These are phyloP conservation scores for Penaeus chinensis DNA, from an alignment of 1,140 invertebrate genomes.

Conservation along the genomic window DNA sequence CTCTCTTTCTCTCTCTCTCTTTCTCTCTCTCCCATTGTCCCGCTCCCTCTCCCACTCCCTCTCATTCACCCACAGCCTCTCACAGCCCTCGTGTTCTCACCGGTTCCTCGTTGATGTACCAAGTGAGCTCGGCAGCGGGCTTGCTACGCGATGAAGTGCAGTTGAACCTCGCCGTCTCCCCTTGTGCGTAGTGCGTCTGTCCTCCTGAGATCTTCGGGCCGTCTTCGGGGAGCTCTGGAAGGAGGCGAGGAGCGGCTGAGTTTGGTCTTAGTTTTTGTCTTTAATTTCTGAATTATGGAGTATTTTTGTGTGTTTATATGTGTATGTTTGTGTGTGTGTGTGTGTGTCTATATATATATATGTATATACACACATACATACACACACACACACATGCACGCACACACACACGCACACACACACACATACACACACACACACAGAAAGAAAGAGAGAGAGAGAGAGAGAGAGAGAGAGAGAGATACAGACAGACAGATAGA, in stretches of 20 bases:
- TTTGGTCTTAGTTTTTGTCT: no score
- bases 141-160: constrained; percentile 42
- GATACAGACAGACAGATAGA: no score
- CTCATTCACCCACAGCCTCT: background rate
- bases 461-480: no score
- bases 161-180: constrained; percentile 42
- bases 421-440: no score
- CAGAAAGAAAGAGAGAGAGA: no score
- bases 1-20: background rate
- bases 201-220: constrained; percentile 35
- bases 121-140: constrained; percentile 45
- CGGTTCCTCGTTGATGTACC: constrained; percentile 52
- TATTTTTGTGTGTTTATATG: no score
- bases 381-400: no score
- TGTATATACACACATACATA: no score
- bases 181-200: constrained; percentile 40
- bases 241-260: background rate
- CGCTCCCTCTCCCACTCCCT: constrained; percentile 18
- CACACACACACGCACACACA: no score
- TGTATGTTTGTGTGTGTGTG: no score
- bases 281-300: no score
- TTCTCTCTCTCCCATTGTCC: background rate
- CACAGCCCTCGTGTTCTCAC: constrained; percentile 16
- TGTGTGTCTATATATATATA: no score
- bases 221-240: constrained; percentile 41